A percentile compares a stretch with the other conserved stretches of the same genome.
Conservation (phyloP, 1,140 invertebrate genomes). For the Microplitis mediator region DNA sequence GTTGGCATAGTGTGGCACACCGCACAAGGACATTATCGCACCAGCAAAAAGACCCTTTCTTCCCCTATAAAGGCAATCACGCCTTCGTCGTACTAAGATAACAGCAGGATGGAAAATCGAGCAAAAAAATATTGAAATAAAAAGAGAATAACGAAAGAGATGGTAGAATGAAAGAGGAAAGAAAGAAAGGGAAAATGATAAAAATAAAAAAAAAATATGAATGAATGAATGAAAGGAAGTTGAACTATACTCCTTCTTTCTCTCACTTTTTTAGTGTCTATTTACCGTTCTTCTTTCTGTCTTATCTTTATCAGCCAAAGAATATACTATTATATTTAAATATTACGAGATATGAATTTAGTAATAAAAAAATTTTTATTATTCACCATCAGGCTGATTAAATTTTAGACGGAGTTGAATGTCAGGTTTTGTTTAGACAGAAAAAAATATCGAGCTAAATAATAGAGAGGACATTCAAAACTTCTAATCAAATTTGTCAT, state of each 20-base stretch:
- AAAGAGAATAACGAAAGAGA: slow-evolving; percentile 18
- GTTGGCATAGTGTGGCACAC: slow-evolving; percentile 32
- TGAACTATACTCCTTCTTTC: neutral
- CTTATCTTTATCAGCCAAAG: slow-evolving; percentile 24
- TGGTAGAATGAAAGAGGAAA: slow-evolving; percentile 14
- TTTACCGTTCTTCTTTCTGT: neutral
- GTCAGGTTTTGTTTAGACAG: neutral
- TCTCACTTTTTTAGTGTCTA: neutral
- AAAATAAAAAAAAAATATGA: slow-evolving; percentile 4
- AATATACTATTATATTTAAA: slow-evolving; percentile 15
- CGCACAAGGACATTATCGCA: slow-evolving; percentile 58
- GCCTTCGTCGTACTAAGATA: slow-evolving; percentile 58
- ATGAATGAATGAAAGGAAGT: slow-evolving; percentile 20
- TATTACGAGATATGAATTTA: neutral
- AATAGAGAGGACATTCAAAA: too few relatives aligned
- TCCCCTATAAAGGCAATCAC: slow-evolving; percentile 63
- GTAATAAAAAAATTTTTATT: slow-evolving; percentile 17
- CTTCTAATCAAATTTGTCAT: too few relatives aligned
- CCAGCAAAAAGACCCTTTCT: slow-evolving; percentile 60
- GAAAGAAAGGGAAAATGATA: slow-evolving; percentile 11
- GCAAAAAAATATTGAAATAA: neutral
- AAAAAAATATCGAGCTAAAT: too few relatives aligned
- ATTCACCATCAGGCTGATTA: neutral
- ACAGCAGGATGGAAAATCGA: slow-evolving; percentile 54
- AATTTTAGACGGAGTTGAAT: neutral